Conservation (phyloP, 2,888 invertebrate genomes). For the Apeira syringaria region DNA sequence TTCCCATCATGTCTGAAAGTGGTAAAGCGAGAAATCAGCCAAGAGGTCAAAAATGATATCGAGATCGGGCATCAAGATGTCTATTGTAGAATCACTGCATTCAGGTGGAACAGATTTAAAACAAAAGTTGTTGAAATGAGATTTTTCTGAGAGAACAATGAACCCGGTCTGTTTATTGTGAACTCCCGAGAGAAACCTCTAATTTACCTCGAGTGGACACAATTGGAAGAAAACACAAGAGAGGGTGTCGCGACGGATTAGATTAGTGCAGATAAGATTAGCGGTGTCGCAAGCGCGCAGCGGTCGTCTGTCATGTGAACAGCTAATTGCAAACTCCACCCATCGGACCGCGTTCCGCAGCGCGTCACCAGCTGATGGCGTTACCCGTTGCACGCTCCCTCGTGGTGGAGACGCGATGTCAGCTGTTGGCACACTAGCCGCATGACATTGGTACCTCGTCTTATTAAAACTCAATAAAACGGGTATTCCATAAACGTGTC, state of each 20-base stretch:
- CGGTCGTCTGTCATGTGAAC: constrained; percentile 56
- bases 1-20: too few species aligned
- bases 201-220: constrained; percentile 80
- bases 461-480: constrained; percentile 11
- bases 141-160: constrained; percentile 53
- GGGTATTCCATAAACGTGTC: constrained; percentile 10
- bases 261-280: constrained; percentile 80
- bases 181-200: constrained; percentile 71
- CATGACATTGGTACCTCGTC: constrained; percentile 19
- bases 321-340: constrained; percentile 62
- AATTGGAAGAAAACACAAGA: constrained; percentile 81
- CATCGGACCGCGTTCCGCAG: constrained; percentile 19
- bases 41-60: constrained; percentile 15
- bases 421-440: constrained; percentile 25
- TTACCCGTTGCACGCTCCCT: constrained; percentile 21
- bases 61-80: constrained; percentile 23
- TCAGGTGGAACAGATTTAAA: constrained; percentile 26
- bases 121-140: constrained; percentile 34
- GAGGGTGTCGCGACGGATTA: constrained; percentile 75
- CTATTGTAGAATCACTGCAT: constrained; percentile 26
- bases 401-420: constrained; percentile 19
- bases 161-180: constrained; percentile 58
- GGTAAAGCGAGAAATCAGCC: too few species aligned
- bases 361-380: constrained; percentile 15
- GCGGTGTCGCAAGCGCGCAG: constrained; percentile 53